These are phyloP conservation scores for Artibeus lituratus DNA, from an alignment of 2,797 vertebrate species.

Conservation along the genomic window DNA sequence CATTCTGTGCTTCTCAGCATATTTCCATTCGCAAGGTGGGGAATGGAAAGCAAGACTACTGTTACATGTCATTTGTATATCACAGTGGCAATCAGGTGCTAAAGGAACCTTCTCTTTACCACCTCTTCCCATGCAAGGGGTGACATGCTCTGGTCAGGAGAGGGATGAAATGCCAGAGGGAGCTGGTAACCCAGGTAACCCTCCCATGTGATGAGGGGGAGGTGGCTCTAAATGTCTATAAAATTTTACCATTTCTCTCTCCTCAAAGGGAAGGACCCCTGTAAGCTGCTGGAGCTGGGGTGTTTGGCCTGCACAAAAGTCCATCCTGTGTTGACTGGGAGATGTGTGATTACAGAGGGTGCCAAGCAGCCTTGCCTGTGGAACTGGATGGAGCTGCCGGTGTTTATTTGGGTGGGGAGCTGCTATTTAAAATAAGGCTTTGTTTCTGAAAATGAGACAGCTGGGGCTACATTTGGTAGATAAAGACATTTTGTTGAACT, in stretches of 20 bases:
- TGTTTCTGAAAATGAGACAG: constrained; percentile 70
- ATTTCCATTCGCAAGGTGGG: neutral
- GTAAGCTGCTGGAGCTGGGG: neutral
- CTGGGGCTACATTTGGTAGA: constrained; percentile 63
- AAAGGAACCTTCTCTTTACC: neutral
- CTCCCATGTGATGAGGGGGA: neutral
- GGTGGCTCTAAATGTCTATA: neutral
- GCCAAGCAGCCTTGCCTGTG: accelerated
- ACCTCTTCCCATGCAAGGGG: neutral
- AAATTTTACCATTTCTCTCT: neutral
- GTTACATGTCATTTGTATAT: neutral
- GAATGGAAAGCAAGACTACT: neutral
- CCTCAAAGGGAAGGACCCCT: neutral
- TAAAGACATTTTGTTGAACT: constrained; percentile 71
- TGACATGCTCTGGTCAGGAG: neutral
- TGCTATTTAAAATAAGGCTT: constrained; percentile 39
- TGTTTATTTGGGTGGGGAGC: constrained; percentile 65
- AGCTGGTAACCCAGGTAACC: neutral
- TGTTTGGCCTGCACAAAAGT: neutral
- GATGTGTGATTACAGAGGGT: neutral
- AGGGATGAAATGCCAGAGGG: neutral
- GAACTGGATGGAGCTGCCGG: neutral
- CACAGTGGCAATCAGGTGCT: neutral
- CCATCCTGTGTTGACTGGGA: neutral
- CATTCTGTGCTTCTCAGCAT: neutral